phyloP scores from a whole-genome alignment of 2,888 invertebrate genomes.

The Leptinotarsa juncta region DNA sequence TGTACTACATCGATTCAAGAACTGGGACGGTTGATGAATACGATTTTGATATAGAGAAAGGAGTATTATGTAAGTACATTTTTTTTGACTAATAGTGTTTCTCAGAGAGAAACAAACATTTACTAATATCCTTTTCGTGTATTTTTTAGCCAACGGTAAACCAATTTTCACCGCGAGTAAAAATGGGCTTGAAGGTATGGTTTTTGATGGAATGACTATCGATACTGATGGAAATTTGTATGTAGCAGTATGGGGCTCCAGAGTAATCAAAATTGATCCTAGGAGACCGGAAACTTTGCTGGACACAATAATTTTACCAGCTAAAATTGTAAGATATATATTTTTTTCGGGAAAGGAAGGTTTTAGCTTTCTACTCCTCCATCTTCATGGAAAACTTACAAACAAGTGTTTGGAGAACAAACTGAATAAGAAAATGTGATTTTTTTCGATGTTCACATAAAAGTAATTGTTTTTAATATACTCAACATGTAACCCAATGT shows the following conservation, averaged over 20 bases:
- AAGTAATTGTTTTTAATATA: too few relatives aligned
- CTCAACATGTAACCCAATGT: too few relatives aligned
- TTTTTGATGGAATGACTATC: conserved; percentile 83
- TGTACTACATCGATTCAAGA: conserved; percentile 83
- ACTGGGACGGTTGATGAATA: conserved; percentile 72
- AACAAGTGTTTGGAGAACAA: too few relatives aligned
- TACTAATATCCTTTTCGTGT: too few relatives aligned
- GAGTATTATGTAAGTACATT: conserved; percentile 60
- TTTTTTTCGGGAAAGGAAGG: background rate
- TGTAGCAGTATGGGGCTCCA: conserved; percentile 79
- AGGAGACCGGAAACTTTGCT: conserved; percentile 69
- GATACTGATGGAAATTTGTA: conserved; percentile 83
- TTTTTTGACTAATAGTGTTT: too few relatives aligned
- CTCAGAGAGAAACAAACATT: too few relatives aligned
- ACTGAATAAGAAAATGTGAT: too few relatives aligned
- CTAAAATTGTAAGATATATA: conserved; percentile 68
- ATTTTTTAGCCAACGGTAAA: conserved; percentile 70
- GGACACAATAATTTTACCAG: conserved; percentile 73
- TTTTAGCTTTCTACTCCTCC: too few relatives aligned
- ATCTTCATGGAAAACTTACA: too few relatives aligned
- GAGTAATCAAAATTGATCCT: conserved; percentile 71
- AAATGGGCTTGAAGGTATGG: conserved; percentile 61
- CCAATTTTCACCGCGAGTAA: conserved; percentile 70
- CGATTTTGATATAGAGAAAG: conserved; percentile 74
- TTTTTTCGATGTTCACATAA: too few relatives aligned